Evolutionary conservation across 2,113 vertebrate species (phyloP).

Genomic region (Eubucco bourcierii): DNA sequence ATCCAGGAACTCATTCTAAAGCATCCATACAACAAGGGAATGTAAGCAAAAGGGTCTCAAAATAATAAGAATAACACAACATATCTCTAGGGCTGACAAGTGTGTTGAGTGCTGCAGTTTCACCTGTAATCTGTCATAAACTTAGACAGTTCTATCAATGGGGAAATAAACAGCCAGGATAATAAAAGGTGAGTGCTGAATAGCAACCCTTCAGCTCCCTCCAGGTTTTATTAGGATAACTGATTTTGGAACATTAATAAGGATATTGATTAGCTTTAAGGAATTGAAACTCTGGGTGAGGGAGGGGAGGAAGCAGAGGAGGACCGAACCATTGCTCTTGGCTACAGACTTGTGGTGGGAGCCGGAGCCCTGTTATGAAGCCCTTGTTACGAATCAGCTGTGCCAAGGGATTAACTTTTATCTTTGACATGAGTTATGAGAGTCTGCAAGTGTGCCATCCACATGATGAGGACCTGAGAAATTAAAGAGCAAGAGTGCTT

Average conservation of each 20-base stretch:
- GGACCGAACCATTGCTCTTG: constrained; percentile 35
- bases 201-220: constrained; percentile 65
- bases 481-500: background rate
- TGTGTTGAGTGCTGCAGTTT: constrained; percentile 56
- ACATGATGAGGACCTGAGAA: background rate
- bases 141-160: constrained; percentile 67
- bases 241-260: constrained; percentile 89
- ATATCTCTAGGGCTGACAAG: constrained; percentile 58
- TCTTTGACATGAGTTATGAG: background rate
- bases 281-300: constrained; percentile 70
- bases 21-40: background rate
- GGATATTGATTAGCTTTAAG: constrained; percentile 83
- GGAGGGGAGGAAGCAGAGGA: constrained; percentile 32
- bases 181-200: constrained; percentile 66
- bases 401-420: background rate
- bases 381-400: background rate
- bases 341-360: background rate
- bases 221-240: constrained; percentile 85
- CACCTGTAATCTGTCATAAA: constrained; percentile 61
- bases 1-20: constrained; percentile 24
- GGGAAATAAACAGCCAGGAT: constrained; percentile 49
- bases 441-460: background rate
- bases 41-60: constrained; percentile 37
- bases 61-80: constrained; percentile 57
- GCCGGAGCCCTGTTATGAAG: background rate